Evolutionary conservation across 2,797 vertebrate species (phyloP).

Genomic region (Acanthis flammea): DNA sequence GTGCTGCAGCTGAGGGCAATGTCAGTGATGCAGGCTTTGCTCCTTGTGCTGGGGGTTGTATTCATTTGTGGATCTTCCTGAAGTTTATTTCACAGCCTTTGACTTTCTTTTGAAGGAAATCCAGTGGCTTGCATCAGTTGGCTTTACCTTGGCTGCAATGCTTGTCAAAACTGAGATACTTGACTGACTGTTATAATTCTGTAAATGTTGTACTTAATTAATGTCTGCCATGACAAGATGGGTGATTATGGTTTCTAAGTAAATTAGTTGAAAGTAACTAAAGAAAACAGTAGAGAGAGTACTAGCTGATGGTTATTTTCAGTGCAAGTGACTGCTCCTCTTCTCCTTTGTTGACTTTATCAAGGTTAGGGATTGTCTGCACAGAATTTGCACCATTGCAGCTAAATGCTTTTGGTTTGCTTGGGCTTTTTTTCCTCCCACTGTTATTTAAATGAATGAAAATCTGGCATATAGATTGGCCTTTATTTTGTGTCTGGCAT

Average conservation of each 20-base stretch:
- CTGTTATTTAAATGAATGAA: neutral
- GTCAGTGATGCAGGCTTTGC: neutral
- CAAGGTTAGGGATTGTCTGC: neutral
- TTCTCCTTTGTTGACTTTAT: neutral
- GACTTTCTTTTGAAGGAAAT: neutral
- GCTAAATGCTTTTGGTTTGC: neutral
- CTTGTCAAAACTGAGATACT: neutral
- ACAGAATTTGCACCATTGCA: neutral
- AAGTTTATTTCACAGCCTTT: neutral
- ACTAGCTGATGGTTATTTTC: neutral
- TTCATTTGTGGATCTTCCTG: neutral
- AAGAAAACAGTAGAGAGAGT: neutral
- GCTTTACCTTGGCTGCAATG: neutral
- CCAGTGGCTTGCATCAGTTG: neutral
- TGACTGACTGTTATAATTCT: neutral
- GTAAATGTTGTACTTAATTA: neutral
- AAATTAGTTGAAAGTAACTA: slow-evolving; percentile 1
- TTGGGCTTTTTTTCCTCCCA: rapidly evolving
- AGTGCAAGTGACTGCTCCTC: neutral
- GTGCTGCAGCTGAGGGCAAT: neutral
- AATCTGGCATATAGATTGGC: neutral
- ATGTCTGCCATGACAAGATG: neutral
- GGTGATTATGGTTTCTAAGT: neutral
- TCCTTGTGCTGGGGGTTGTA: neutral
- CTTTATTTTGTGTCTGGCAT: neutral